These are phyloP conservation scores for Coccyzus lansbergi DNA, from an alignment of 2,797 vertebrate genomes.

Conservation along the genomic window DNA sequence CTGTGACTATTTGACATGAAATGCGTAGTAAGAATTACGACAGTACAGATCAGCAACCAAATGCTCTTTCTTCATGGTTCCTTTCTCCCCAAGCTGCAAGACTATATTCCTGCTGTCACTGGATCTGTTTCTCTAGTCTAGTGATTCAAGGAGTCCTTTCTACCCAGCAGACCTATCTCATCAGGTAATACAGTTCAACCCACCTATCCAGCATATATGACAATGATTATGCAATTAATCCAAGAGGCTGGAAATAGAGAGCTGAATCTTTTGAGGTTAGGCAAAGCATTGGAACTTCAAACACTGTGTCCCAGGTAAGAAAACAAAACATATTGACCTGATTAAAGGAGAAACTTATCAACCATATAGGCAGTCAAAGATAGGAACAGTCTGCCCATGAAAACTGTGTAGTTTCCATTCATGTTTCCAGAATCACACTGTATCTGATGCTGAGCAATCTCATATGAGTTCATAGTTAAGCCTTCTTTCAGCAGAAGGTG, in stretches of 20 bases:
- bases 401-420: not conserved
- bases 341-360: not conserved
- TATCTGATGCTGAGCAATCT: not conserved
- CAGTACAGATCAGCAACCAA: not conserved
- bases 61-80: not conserved
- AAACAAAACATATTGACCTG: not conserved
- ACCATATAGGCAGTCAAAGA: not conserved
- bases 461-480: not conserved
- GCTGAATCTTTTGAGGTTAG: not conserved
- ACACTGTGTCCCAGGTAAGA: not conserved
- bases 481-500: not conserved
- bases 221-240: not conserved
- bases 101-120: not conserved
- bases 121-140: not conserved
- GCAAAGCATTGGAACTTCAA: not conserved
- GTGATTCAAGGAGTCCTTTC: not conserved
- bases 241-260: not conserved
- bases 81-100: not conserved
- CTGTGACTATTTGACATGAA: not conserved
- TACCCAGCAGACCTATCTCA: not conserved
- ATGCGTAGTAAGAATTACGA: not conserved
- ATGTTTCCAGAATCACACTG: not conserved
- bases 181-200: not conserved
- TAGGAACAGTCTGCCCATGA: not conserved
- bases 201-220: not conserved